Evolutionary conservation across 1,140 invertebrate genomes (phyloP).

Genomic region (Phocides pigmalion): DNA sequence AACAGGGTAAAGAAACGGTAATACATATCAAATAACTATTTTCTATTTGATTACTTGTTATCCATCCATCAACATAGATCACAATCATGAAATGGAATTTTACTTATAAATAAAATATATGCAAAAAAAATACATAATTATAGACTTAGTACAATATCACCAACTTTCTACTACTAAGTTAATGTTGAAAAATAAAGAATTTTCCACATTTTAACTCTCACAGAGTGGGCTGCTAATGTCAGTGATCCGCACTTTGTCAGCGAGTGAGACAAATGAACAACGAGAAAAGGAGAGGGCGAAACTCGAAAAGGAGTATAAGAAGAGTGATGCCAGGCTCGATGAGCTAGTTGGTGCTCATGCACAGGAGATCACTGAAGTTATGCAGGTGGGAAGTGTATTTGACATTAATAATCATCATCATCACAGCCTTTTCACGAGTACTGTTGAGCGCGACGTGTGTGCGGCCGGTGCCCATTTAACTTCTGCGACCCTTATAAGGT

Average conservation of each 20-base stretch:
- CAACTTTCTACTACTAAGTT: no score
- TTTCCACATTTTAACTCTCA: no score
- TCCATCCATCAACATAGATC: background rate
- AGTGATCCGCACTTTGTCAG: conserved; percentile 95
- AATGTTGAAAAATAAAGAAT: no score
- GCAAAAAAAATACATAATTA: no score
- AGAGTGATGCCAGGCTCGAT: conserved; percentile 94
- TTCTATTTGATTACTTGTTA: background rate
- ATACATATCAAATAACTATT: background rate
- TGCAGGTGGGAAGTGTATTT: conserved; percentile 85
- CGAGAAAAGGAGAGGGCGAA: conserved; percentile 96
- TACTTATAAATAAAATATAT: no score
- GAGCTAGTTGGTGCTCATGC: conserved; percentile 95
- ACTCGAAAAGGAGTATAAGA: conserved; percentile 96
- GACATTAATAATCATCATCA: background rate
- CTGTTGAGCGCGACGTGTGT: no score
- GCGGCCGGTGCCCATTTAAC: no score
- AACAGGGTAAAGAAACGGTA: conserved; percentile 93
- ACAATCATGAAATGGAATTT: no score
- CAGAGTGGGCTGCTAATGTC: conserved; percentile 96
- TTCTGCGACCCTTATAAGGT: no score
- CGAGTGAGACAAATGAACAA: conserved; percentile 97
- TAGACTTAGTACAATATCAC: no score
- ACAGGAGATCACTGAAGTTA: conserved; percentile 94
- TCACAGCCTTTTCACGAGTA: no score